Conservation (phyloP, 2,797 vertebrate species). For the Poeciliopsis infans region DNA sequence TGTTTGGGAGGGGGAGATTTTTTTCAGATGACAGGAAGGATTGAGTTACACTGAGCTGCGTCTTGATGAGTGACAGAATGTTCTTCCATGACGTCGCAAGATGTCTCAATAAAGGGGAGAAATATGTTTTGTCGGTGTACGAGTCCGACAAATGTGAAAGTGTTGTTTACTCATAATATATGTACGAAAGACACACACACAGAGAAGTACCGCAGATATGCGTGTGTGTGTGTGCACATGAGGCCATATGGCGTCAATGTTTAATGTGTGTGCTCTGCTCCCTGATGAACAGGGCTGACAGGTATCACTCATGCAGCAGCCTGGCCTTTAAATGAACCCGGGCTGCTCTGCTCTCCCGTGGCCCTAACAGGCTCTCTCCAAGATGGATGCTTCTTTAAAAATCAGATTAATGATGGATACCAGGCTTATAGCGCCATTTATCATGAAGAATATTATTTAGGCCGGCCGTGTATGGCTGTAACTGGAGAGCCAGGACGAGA, state of each 20-base stretch:
- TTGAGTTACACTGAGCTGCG: constrained; percentile 76
- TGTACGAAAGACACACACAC: constrained; percentile 16
- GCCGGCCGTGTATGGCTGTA: constrained; percentile 97
- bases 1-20: constrained; percentile 65
- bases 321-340: constrained; percentile 93
- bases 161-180: constrained; percentile 52
- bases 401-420: constrained; percentile 99
- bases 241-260: constrained; percentile 70
- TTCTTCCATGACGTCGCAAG: constrained; percentile 63
- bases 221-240: background rate
- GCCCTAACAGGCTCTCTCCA: constrained; percentile 91
- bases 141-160: constrained; percentile 54
- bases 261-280: constrained; percentile 71
- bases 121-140: constrained; percentile 52
- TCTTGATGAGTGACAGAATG: constrained; percentile 77
- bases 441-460: constrained; percentile 99
- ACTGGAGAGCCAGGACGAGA: constrained; percentile 94
- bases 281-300: constrained; percentile 86
- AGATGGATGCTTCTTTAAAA: constrained; percentile 99
- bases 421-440: constrained; percentile 95
- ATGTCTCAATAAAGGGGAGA: constrained; percentile 58
- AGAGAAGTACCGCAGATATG: background rate
- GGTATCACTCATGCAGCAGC: constrained; percentile 89
- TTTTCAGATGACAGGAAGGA: constrained; percentile 73
- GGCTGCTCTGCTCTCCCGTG: constrained; percentile 89